These are phyloP conservation scores for Camponotus pennsylvanicus DNA, from an alignment of 1,140 invertebrate species.

Conservation along the genomic window DNA sequence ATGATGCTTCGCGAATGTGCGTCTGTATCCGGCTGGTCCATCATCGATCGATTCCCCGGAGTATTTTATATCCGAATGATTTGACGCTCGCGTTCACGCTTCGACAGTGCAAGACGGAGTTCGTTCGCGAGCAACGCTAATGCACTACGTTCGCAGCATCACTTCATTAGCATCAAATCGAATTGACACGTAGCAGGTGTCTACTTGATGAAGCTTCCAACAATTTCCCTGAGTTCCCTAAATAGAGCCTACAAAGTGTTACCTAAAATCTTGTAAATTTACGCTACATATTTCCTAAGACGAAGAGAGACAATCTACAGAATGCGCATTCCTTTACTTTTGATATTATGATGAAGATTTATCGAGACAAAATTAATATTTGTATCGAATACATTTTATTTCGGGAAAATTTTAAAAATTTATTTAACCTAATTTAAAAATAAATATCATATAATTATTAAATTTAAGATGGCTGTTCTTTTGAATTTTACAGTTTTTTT, in stretches of 20 bases:
- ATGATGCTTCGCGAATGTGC: conserved; percentile 32
- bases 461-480: background rate
- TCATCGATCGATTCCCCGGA: conserved; percentile 26
- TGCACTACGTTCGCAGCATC: conserved; percentile 30
- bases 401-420: background rate
- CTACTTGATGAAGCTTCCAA: conserved; percentile 40
- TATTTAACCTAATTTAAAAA: background rate
- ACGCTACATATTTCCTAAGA: background rate
- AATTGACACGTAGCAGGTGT: conserved; percentile 68
- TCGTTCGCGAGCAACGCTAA: conserved; percentile 39
- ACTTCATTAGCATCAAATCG: conserved; percentile 67
- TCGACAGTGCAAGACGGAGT: conserved; percentile 24
- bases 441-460: background rate
- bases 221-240: conserved; percentile 14
- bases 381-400: background rate
- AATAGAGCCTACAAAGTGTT: conserved; percentile 28
- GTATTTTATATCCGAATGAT: conserved; percentile 32
- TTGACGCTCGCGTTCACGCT: conserved; percentile 9
- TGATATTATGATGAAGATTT: background rate
- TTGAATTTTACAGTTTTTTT: background rate
- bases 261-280: conserved; percentile 38
- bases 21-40: background rate
- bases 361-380: background rate
- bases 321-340: background rate
- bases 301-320: background rate